Percentiles rank a stretch among this genome's conserved stretches.
Conservation (phyloP, 2,888 invertebrate species). For the Ormyrus rosae region DNA sequence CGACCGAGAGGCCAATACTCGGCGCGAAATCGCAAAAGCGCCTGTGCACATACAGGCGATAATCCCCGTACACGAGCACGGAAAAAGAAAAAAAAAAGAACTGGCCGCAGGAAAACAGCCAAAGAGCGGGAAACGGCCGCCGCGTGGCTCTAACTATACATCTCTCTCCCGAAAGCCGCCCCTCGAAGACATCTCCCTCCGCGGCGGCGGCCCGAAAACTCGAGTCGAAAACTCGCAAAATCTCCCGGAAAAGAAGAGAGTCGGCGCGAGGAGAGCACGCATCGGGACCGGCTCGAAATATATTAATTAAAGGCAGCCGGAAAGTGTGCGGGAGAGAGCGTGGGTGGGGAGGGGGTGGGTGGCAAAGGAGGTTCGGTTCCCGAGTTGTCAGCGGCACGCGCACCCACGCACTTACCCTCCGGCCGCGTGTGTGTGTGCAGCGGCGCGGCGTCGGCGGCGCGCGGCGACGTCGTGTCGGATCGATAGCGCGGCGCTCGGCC, state of each 20-base stretch:
- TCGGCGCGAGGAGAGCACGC: neutral
- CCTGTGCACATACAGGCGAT: neutral
- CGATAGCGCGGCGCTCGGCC: constrained; percentile 46
- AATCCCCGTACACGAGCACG: neutral
- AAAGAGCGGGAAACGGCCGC: constrained; percentile 3
- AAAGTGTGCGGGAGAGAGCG: neutral
- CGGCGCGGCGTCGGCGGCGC: neutral
- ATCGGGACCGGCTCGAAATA: neutral
- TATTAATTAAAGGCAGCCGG: constrained; percentile 3
- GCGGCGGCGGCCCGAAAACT: too few relatives aligned
- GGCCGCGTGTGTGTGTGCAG: neutral
- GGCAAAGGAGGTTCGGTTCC: neutral
- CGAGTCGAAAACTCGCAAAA: too few relatives aligned
- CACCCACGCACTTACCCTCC: neutral
- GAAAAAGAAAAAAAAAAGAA: neutral
- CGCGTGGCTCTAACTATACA: too few relatives aligned
- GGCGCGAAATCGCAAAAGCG: neutral
- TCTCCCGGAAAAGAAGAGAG: neutral
- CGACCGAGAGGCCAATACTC: neutral
- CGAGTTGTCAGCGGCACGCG: constrained; percentile 26
- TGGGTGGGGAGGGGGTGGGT: neutral
- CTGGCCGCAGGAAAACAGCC: neutral
- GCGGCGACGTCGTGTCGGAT: constrained; percentile 35
- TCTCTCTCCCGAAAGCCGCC: too few relatives aligned
- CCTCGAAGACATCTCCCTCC: too few relatives aligned